A percentile compares a stretch with the other conserved stretches of the same genome.
Conservation (phyloP, 2,113 vertebrate species). For the Erpornis zantholeuca region DNA sequence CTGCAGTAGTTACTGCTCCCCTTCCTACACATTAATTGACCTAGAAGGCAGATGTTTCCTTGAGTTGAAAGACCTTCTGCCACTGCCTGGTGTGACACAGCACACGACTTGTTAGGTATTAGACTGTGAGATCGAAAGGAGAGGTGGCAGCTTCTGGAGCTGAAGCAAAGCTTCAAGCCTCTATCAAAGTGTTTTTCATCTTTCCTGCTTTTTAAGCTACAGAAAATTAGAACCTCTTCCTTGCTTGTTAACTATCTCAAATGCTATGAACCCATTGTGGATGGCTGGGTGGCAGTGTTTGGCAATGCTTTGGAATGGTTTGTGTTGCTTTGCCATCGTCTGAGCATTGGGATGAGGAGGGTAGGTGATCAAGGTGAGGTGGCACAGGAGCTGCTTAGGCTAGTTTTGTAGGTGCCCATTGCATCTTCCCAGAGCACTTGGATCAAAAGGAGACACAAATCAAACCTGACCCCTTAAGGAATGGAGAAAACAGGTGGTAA, state of each 20-base stretch:
- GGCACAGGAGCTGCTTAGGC: neutral
- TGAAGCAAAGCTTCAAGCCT: neutral
- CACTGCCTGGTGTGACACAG: neutral
- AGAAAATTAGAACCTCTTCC: neutral
- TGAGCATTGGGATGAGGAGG: fast-evolving
- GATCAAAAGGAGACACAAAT: neutral
- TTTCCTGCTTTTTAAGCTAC: neutral
- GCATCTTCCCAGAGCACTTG: neutral
- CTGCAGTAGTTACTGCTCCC: neutral
- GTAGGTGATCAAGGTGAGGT: neutral
- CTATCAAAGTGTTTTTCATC: neutral
- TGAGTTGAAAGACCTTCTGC: neutral
- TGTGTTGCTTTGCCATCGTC: neutral
- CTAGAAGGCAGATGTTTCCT: neutral
- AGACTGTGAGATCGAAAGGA: neutral
- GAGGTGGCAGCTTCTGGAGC: neutral
- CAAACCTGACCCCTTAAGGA: neutral
- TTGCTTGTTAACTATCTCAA: neutral
- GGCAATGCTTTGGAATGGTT: neutral
- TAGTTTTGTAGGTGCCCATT: neutral
- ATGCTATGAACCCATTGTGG: neutral
- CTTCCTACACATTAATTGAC: neutral
- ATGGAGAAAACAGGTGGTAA: neutral
- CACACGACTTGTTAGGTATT: neutral
- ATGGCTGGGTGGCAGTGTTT: neutral